Percentiles rank a stretch among this genome's conserved stretches.
Conservation (phyloP, 2,888 invertebrate genomes). For the Cryptus viduatorius region DNA sequence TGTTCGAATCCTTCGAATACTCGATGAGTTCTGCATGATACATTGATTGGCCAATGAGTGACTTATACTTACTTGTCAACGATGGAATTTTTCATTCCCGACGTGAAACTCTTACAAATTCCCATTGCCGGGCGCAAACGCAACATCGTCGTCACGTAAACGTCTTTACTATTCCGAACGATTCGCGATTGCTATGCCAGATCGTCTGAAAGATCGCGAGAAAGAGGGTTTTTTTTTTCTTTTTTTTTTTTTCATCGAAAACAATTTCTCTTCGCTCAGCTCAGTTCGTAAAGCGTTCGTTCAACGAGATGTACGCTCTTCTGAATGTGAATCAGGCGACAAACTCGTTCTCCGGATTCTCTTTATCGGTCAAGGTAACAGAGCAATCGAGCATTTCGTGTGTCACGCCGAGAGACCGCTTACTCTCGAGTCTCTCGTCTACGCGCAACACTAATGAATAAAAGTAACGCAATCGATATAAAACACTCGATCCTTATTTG, state of each 20-base stretch:
- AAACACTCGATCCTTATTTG: constrained; percentile 69
- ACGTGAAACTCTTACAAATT: constrained; percentile 49
- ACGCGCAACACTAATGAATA: constrained; percentile 75
- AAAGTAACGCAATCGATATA: constrained; percentile 70
- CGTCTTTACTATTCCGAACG: constrained; percentile 48
- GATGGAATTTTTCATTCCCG: constrained; percentile 35
- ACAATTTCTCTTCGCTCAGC: constrained; percentile 37
- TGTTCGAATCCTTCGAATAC: neutral
- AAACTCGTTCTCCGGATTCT: constrained; percentile 72
- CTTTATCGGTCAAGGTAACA: constrained; percentile 79
- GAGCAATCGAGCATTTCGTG: constrained; percentile 15
- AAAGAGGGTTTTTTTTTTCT: neutral
- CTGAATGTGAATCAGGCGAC: constrained; percentile 63
- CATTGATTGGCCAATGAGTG: constrained; percentile 2
- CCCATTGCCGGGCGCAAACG: constrained; percentile 21
- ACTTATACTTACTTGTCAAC: constrained; percentile 4
- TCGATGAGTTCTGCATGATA: constrained; percentile 1
- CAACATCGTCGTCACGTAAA: neutral
- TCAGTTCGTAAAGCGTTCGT: neutral
- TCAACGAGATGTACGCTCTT: constrained; percentile 35
- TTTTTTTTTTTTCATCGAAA: constrained; percentile 8
- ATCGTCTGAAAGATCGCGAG: neutral
- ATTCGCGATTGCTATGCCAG: constrained; percentile 25
- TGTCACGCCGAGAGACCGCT: constrained; percentile 9
- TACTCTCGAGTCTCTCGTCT: constrained; percentile 35